Evolutionary conservation across 2,113 vertebrate genomes (phyloP), one percentile per base, ranked within the genome.

Genomic region (Xiphias gladius): DNA sequence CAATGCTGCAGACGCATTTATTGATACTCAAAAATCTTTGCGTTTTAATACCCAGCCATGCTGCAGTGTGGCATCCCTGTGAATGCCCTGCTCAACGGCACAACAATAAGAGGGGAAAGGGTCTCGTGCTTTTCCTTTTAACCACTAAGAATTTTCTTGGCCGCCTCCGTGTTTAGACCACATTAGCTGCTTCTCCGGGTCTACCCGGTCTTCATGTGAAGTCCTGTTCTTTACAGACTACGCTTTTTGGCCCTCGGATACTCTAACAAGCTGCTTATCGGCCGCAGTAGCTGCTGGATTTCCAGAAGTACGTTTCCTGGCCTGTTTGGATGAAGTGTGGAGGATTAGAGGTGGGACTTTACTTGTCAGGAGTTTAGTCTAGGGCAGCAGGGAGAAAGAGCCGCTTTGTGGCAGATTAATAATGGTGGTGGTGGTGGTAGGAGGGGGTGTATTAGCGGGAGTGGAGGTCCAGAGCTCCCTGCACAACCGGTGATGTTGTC

Each of bases 341-440:
- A 12, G 46, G 73, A 59, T 70, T 22, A 67, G n/a, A 32, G 48
- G 65, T 24, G 43, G 24, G 48, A 12, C n/a, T 55, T 13, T 16
- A 54, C 57, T 11, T n/a, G 35, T 43, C 32, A 32, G 32, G 48
- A 12, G 32, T 5, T 32, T 11, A 28, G 26, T 35, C 73, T 41
- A 17, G 28, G 5, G 82, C 43, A 54, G 64, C 71, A 16, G 73
- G 61, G 62, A 73, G 78, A 89, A 68, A 87, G 85, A 89, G 85
- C 52, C 30, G 71, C 87, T 91, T 87, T 86, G 89, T 90, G 81
- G 62, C 79, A 73, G 59, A 86, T 73, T 66, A 76, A 81, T 79
- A 66, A 48, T n/a, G 69, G 2, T n/a, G 80, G n/a, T n/a, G 19
- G 32, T 14, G 26, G 11, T 11, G 20, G 7, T 26, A 20, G 13